Base-by-base conservation (phyloP, 2,888 invertebrate genomes). In the Emmelina monodactyla region DNA sequence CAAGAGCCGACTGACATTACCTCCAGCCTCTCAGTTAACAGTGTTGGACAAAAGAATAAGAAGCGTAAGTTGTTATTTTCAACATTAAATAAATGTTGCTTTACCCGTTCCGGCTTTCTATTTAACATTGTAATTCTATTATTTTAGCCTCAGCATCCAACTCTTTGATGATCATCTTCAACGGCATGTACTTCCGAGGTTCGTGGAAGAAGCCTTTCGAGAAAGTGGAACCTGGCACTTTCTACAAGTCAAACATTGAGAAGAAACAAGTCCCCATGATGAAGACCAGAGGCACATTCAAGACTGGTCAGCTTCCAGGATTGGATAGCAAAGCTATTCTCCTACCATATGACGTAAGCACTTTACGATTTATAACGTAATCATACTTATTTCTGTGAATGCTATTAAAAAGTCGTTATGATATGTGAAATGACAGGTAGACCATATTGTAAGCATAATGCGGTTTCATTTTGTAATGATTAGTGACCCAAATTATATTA, bases 181-280 rank as follows among this genome's bases (percentile, higher is more conserved):
- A 91, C 49, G 89, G 88, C 0, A 73, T 92, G 50, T 90, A 88
- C 59, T 91, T 89, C 76, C 88, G 88, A 43, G 90, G 89, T n/a
- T 83, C 82, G 9, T 92, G 92, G 92, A 82, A 85, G 40, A 78
- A 82, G 15, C 75, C 86, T 0, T 92, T 92, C 56, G 82, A 86
- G 39, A 53, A 59, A 11, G 64, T 73, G 2, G 71, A 72, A 34
- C 53, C 70, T 2, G 82, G 83, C 22, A 82, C 87, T 40, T 92
- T 92, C 68, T 82, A 85, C 53, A 78, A 82, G 38, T 84, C 84
- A 9, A 80, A 75, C 29, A 70, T 73, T 0, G 83, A 84, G 45
- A 87, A 88, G 53, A 78, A 82, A 38, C 76, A 83, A 44, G 81
- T 84, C 0, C 69, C 80, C 0, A 85, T 89, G 84, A 91, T 92